Base-by-base conservation (phyloP, 1,140 invertebrate species). In the Rhynchophorus ferrugineus region DNA sequence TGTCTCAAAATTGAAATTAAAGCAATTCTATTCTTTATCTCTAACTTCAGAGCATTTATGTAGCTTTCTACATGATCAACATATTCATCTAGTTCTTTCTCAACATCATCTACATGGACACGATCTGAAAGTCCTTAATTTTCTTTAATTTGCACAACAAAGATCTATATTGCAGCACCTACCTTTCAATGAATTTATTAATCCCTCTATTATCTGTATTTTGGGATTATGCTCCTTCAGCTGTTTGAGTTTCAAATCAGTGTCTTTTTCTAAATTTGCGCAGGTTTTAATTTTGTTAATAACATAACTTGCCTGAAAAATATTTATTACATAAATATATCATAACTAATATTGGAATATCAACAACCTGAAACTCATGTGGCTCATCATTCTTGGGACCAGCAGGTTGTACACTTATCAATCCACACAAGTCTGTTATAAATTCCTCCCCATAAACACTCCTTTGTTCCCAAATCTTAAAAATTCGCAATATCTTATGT, bases 381-480 rank as follows among this genome's bases (percentile, higher is more conserved):
- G 76, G 72, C 62, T 83, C 77, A 50, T 83, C 77, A 62, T 76
- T 73, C 64, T 84, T 80, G 62, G 81, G 80, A 61, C 86, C 84
- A 51, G 80, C 77, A 20, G 83, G 82, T 13, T 82, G 79, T 19
- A 85, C 83, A 53, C 83, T 87, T 3, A 91, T 75, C 11, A 91
- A 69, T 7, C 86, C 85, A 18, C 81, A 85, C 3, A 95, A 72
- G 73, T 94, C 89, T 17, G 84, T 77, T 8, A 95, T 76, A 67
- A 92, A 94, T 59, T 85, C 85, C 63, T 89, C 82, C 67, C 85
- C 85, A 69, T 94, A 95, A 5, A 95, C 83, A 54, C 80, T 81
- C 62, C 93, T 74, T 64, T 95, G 87, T 69, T 91, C 85, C 93
- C 93, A 96, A 45, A 96, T 95, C 64, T 89, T 91, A 65, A 95